Conservation (phyloP, 2,113 vertebrate species). For the Microcebus tavaratra region DNA sequence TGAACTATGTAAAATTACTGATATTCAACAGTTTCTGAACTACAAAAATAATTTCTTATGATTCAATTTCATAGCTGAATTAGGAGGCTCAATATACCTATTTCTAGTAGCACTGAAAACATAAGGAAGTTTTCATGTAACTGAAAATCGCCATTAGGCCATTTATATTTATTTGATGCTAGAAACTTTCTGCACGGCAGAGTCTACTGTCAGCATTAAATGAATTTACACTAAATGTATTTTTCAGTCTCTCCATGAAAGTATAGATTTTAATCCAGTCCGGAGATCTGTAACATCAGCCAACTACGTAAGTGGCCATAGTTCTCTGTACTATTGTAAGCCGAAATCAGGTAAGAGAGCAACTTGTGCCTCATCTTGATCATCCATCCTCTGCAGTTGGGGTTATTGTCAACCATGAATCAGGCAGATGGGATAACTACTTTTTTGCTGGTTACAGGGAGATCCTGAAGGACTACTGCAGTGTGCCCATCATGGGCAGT, state of each 20-base stretch:
- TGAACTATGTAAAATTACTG: background rate
- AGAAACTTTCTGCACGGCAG: background rate
- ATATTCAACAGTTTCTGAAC: background rate
- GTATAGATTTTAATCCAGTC: background rate
- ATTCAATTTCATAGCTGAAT: background rate
- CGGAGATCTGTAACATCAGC: background rate
- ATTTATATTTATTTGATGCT: background rate
- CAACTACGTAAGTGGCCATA: no score
- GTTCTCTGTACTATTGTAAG: background rate
- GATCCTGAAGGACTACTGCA: constrained; percentile 13
- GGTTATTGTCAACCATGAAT: background rate
- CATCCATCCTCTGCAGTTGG: background rate
- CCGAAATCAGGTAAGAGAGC: background rate
- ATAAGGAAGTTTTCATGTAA: background rate
- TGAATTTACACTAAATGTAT: background rate
- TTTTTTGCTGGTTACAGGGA: constrained; percentile 36
- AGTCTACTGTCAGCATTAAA: background rate
- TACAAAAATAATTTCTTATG: background rate
- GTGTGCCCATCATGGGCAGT: background rate
- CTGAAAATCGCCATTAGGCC: background rate
- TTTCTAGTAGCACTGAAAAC: background rate
- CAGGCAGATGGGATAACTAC: background rate
- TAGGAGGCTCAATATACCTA: background rate
- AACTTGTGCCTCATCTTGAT: background rate
- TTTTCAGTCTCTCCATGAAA: background rate